phyloP scores from a whole-genome alignment of 2,888 invertebrate genomes.

The Latrodectus elegans region DNA sequence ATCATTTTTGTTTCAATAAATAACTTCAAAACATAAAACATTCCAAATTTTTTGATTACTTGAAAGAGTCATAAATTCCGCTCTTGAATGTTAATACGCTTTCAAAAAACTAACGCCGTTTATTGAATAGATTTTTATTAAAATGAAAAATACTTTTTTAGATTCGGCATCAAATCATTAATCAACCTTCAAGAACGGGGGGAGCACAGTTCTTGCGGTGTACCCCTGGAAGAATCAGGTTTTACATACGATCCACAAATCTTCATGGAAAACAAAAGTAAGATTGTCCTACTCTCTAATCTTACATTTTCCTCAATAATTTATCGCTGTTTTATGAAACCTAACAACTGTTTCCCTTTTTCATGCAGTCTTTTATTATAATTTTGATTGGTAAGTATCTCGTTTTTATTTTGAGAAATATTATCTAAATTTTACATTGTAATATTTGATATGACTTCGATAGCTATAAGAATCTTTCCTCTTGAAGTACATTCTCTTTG shows the following conservation, averaged over 20 bases:
- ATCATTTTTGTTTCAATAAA: too few relatives aligned
- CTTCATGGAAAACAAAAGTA: constrained; percentile 90
- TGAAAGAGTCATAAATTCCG: too few relatives aligned
- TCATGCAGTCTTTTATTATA: constrained; percentile 88
- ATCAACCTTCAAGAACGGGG: constrained; percentile 89
- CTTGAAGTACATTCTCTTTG: too few relatives aligned
- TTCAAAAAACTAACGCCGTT: neutral
- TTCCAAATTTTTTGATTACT: too few relatives aligned
- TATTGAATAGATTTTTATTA: neutral
- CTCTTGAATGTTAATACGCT: too few relatives aligned
- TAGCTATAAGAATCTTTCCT: too few relatives aligned
- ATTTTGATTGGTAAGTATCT: constrained; percentile 82
- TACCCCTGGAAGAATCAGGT: constrained; percentile 82
- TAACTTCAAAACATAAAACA: too few relatives aligned
- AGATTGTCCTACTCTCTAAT: constrained; percentile 74
- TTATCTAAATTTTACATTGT: too few relatives aligned
- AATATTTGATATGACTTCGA: too few relatives aligned
- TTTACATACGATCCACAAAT: constrained; percentile 89
- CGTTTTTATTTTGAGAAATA: too few relatives aligned
- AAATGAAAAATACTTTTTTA: constrained; percentile 74
- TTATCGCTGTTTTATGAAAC: neutral
- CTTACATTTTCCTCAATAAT: neutral
- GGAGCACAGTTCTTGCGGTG: constrained; percentile 91
- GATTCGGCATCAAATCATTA: constrained; percentile 86
- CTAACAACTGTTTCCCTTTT: constrained; percentile 43